A percentile compares a stretch with the other conserved stretches of the same genome.
These are phyloP conservation scores for Cariama cristata DNA, from an alignment of 2,113 vertebrate species.

Conservation along the genomic window DNA sequence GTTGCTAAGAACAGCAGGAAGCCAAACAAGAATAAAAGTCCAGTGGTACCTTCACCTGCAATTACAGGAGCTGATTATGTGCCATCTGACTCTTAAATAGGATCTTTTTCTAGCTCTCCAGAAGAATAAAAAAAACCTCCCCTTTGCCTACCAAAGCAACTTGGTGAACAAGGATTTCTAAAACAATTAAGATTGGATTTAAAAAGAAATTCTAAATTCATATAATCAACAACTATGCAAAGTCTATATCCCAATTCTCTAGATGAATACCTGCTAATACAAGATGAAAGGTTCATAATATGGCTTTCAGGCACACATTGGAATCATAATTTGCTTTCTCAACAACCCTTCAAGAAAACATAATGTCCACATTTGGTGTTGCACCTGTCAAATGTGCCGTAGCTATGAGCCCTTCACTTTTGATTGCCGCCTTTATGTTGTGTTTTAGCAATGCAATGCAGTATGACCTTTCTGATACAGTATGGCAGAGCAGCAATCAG, in stretches of 20 bases:
- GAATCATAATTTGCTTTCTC: not conserved
- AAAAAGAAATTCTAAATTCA: not conserved
- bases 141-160: not conserved
- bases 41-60: not conserved
- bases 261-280: not conserved
- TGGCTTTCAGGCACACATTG: not conserved
- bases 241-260: not conserved
- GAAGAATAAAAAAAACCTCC: not conserved
- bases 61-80: not conserved
- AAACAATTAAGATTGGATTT: not conserved
- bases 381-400: not conserved
- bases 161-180: not conserved
- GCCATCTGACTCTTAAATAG: not conserved
- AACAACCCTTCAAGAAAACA: not conserved
- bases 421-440: not conserved
- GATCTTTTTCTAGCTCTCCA: not conserved
- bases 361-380: not conserved
- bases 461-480: not conserved
- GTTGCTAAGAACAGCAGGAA: not conserved
- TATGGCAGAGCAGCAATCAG: not conserved
- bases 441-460: not conserved
- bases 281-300: not conserved
- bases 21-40: not conserved
- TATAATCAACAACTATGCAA: not conserved
- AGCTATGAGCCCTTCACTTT: not conserved